Percentiles rank a stretch among this genome's conserved stretches.
phyloP scores from a whole-genome alignment of 2,888 invertebrate genomes.

The Mythimna loreyi region DNA sequence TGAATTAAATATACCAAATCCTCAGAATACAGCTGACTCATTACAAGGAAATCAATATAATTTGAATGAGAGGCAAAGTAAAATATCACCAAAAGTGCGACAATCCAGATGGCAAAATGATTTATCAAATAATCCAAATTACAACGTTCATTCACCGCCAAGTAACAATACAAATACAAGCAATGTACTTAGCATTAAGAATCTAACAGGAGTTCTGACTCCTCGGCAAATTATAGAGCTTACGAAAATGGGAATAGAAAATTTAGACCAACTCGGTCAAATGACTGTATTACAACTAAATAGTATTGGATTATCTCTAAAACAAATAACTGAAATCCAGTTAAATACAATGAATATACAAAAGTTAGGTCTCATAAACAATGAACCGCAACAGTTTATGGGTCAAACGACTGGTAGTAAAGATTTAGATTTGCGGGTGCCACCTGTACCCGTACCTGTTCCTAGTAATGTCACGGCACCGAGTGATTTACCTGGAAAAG shows the following conservation, averaged over 20 bases:
- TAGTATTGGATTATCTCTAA: slow-evolving; percentile 91
- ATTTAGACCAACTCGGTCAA: slow-evolving; percentile 91
- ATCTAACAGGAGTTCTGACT: slow-evolving; percentile 90
- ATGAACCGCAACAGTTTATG: slow-evolving; percentile 75
- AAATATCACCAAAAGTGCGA: slow-evolving; percentile 85
- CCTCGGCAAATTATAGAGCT: slow-evolving; percentile 91
- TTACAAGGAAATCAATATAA: slow-evolving; percentile 76
- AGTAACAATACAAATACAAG: slow-evolving; percentile 72
- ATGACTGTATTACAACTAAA: slow-evolving; percentile 91
- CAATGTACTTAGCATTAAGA: slow-evolving; percentile 90
- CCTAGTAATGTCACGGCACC: slow-evolving; percentile 71
- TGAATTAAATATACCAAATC: slow-evolving; percentile 86
- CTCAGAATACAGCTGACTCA: slow-evolving; percentile 73
- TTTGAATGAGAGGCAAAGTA: slow-evolving; percentile 82
- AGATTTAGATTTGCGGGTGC: slow-evolving; percentile 88
- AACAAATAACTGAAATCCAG: slow-evolving; percentile 92
- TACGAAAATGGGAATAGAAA: slow-evolving; percentile 91
- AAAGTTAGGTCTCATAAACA: slow-evolving; percentile 88
- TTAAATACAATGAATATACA: slow-evolving; percentile 91
- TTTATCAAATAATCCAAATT: slow-evolving; percentile 77
- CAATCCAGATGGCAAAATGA: slow-evolving; percentile 90
- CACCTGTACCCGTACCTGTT: slow-evolving; percentile 77
- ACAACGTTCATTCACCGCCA: slow-evolving; percentile 75
- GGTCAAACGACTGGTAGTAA: slow-evolving; percentile 73
- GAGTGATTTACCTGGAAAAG: slow-evolving; percentile 84